phyloP scores from a whole-genome alignment of 2,888 invertebrate genomes.

The Matsumyia berberina region DNA sequence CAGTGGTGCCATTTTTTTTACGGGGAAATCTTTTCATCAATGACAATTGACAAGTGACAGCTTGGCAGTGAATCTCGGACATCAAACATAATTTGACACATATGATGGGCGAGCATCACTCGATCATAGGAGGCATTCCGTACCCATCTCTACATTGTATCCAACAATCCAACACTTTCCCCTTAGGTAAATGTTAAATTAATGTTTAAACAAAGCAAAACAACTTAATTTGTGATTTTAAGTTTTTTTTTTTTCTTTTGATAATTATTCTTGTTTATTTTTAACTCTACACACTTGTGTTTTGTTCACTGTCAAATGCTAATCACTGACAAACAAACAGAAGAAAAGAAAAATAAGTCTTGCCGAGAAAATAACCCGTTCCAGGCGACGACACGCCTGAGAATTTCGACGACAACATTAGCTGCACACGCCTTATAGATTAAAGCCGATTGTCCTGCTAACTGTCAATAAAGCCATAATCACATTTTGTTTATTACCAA shows the following conservation, averaged over 20 bases:
- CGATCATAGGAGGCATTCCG: too few species aligned
- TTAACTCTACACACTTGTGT: slow-evolving; percentile 5
- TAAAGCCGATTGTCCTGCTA: background rate
- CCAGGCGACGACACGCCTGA: slow-evolving; percentile 8
- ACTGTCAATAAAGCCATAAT: slow-evolving; percentile 15
- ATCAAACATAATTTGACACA: too few species aligned
- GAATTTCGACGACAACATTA: background rate
- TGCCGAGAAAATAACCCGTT: slow-evolving; percentile 1
- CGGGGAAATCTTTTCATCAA: too few species aligned
- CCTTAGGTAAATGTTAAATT: background rate
- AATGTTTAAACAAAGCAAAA: slow-evolving; percentile 4
- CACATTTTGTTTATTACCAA: background rate
- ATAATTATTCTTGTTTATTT: slow-evolving; percentile 11
- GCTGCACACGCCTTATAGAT: background rate
- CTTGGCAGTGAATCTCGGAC: too few species aligned
- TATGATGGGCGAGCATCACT: too few species aligned
- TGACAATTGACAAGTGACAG: too few species aligned
- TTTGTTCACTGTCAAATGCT: slow-evolving; percentile 4
- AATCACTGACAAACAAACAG: background rate
- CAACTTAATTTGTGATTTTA: slow-evolving; percentile 13
- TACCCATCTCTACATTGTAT: too few species aligned
- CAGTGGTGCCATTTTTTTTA: too few species aligned
- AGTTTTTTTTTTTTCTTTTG: too few species aligned
- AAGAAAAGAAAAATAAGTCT: background rate
- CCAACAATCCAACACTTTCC: background rate